phyloP scores from a whole-genome alignment of 2,888 invertebrate species.

The Archips xylosteana region DNA sequence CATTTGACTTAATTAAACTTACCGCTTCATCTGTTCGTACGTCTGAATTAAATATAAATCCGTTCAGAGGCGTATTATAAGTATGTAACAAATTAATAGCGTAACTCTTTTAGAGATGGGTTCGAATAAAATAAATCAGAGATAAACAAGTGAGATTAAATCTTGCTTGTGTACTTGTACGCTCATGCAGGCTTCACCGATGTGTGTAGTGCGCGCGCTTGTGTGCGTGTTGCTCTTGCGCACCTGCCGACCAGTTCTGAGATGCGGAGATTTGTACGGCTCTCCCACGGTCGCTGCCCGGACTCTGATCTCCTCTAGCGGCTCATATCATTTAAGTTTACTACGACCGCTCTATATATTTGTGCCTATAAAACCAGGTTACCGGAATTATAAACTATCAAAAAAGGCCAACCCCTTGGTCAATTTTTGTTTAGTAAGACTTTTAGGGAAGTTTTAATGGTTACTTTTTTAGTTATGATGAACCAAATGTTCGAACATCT shows the following conservation, averaged over 20 bases:
- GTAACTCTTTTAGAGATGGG: conserved; percentile 76
- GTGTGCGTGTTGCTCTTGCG: conserved; percentile 55
- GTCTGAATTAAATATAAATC: conserved; percentile 54
- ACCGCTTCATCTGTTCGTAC: conserved; percentile 73
- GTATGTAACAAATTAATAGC: conserved; percentile 75
- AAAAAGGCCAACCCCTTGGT: background rate
- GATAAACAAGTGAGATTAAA: conserved; percentile 80
- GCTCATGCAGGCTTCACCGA: conserved; percentile 75
- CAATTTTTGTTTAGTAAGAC: background rate
- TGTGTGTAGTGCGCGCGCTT: conserved; percentile 64
- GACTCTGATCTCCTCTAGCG: conserved; percentile 77
- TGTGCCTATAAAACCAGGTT: conserved; percentile 10
- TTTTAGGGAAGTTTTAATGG: background rate
- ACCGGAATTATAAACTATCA: conserved; percentile 17
- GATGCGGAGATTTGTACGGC: conserved; percentile 85
- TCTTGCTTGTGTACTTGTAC: conserved; percentile 52
- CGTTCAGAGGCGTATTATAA: conserved; percentile 9
- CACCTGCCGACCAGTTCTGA: conserved; percentile 86
- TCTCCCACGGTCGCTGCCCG: conserved; percentile 85
- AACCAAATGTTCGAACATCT: no score
- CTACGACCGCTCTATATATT: conserved; percentile 35
- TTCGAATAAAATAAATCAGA: conserved; percentile 83
- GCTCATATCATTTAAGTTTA: conserved; percentile 78
- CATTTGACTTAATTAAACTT: conserved; percentile 78
- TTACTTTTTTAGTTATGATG: background rate